A percentile compares a stretch with the other conserved stretches of the same genome.
Conservation (phyloP, 2,888 invertebrate genomes). For the Buathra laborator region DNA sequence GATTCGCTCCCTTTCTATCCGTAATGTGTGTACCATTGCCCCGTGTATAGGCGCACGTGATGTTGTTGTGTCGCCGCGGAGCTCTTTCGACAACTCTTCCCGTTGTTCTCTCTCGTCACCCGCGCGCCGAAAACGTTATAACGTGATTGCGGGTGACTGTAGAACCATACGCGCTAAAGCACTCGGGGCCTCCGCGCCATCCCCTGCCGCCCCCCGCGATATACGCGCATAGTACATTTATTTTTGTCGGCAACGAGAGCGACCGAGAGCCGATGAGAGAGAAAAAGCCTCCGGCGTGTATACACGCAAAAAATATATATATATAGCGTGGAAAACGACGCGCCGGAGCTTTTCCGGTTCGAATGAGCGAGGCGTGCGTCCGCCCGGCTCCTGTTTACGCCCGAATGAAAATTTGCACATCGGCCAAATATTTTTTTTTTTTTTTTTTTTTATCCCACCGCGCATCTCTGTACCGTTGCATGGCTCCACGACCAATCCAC, state of each 20-base stretch:
- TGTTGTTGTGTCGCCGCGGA: background rate
- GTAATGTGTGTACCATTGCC: slow-evolving; percentile 4
- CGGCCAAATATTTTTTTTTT: slow-evolving; percentile 75
- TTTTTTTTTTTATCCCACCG: slow-evolving; percentile 47
- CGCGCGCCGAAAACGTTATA: slow-evolving; percentile 68
- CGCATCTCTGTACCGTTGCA: slow-evolving; percentile 4
- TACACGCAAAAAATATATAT: background rate
- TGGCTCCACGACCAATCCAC: background rate
- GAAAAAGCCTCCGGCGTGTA: background rate
- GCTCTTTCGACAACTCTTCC: slow-evolving; percentile 34
- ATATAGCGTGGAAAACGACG: slow-evolving; percentile 33
- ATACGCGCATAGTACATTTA: slow-evolving; percentile 70
- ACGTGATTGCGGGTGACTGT: slow-evolving; percentile 74
- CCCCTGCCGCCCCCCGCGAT: slow-evolving; percentile 49
- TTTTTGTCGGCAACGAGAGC: slow-evolving; percentile 70
- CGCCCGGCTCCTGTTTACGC: slow-evolving; percentile 74
- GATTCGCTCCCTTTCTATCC: slow-evolving; percentile 2
- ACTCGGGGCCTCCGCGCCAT: background rate
- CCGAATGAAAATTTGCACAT: slow-evolving; percentile 77
- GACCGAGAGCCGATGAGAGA: background rate
- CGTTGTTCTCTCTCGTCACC: slow-evolving; percentile 54
- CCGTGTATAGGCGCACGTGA: background rate
- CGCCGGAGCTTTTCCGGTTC: slow-evolving; percentile 76
- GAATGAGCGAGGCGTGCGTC: slow-evolving; percentile 53
- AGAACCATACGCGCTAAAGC: slow-evolving; percentile 55